Conservation (phyloP, 2,888 invertebrate species). For the Caenorhabditis becei region DNA sequence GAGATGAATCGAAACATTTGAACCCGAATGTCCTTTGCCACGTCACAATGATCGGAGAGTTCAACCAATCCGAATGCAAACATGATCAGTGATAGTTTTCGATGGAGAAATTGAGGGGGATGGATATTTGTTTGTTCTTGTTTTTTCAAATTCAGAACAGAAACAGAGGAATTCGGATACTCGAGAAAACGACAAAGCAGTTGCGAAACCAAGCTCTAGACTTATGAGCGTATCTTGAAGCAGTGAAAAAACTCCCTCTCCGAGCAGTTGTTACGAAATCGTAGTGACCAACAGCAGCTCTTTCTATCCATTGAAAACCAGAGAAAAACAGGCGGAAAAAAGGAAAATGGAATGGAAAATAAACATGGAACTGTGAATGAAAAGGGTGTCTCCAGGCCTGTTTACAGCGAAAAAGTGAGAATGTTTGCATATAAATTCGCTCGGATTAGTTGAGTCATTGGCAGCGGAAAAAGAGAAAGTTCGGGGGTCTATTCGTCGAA, state of each 20-base stretch:
- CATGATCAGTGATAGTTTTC: conserved; percentile 28
- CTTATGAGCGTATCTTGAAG: no score
- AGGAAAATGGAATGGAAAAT: background rate
- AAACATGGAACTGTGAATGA: conserved; percentile 28
- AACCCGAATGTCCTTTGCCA: background rate
- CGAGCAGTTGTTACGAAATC: no score
- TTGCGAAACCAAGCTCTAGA: no score
- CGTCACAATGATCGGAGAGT: conserved; percentile 22
- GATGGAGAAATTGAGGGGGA: no score
- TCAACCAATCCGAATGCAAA: conserved; percentile 30
- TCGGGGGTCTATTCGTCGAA: conserved; percentile 6
- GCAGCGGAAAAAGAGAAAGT: conserved; percentile 7
- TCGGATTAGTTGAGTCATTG: conserved; percentile 44
- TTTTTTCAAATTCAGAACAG: background rate
- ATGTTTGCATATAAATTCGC: conserved; percentile 49
- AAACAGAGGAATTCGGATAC: background rate
- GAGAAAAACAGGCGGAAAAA: conserved; percentile 4
- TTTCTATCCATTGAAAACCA: conserved; percentile 9
- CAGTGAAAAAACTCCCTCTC: no score
- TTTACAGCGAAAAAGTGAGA: conserved; percentile 25
- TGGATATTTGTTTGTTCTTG: conserved; percentile 25
- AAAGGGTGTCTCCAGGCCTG: conserved; percentile 14
- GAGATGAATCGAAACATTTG: background rate
- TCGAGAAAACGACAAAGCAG: background rate
- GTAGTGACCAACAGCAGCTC: conserved; percentile 14